Evolutionary conservation across 2,888 invertebrate genomes (phyloP).

Genomic region (Dastarcus helophoroides): DNA sequence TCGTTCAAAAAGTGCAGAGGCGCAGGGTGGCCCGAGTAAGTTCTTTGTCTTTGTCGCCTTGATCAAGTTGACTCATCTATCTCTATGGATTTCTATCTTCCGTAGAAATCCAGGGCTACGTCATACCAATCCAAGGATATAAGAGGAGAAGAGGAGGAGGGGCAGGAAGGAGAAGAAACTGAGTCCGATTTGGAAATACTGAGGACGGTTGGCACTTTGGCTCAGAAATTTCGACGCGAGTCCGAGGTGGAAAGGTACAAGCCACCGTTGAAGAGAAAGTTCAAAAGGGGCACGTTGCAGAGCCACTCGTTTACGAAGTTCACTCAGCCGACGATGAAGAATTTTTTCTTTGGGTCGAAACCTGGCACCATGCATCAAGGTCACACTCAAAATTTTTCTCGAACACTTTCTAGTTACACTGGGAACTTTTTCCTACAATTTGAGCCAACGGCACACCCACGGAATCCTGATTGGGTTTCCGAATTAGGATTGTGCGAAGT

Average conservation of each 20-base stretch:
- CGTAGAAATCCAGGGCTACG: constrained; percentile 28
- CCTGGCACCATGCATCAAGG: constrained; percentile 32
- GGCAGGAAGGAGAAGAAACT: constrained; percentile 3
- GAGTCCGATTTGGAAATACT: constrained; percentile 1
- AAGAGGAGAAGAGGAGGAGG: constrained; percentile 14
- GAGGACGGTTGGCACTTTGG: constrained; percentile 14
- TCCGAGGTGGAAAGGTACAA: constrained; percentile 27
- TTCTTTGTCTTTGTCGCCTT: not conserved
- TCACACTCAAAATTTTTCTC: constrained; percentile 7
- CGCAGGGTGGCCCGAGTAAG: constrained; percentile 27
- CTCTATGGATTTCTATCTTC: too few relatives aligned
- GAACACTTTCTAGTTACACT: not conserved
- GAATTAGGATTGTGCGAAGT: too few relatives aligned
- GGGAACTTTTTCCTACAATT: not conserved
- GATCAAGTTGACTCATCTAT: constrained; percentile 1
- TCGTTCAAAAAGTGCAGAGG: constrained; percentile 27
- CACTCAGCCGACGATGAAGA: constrained; percentile 26
- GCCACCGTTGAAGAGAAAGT: constrained; percentile 16
- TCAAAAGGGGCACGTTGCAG: constrained; percentile 32
- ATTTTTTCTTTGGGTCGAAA: constrained; percentile 32
- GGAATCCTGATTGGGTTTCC: too few relatives aligned
- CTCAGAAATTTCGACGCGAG: constrained; percentile 33
- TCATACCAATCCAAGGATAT: constrained; percentile 27
- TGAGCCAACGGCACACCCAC: not conserved
- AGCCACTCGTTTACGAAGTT: constrained; percentile 35